A percentile compares a stretch with the other conserved stretches of the same genome.
These are phyloP conservation scores for Telenomus remus DNA, from an alignment of 1,140 invertebrate species.

Conservation along the genomic window DNA sequence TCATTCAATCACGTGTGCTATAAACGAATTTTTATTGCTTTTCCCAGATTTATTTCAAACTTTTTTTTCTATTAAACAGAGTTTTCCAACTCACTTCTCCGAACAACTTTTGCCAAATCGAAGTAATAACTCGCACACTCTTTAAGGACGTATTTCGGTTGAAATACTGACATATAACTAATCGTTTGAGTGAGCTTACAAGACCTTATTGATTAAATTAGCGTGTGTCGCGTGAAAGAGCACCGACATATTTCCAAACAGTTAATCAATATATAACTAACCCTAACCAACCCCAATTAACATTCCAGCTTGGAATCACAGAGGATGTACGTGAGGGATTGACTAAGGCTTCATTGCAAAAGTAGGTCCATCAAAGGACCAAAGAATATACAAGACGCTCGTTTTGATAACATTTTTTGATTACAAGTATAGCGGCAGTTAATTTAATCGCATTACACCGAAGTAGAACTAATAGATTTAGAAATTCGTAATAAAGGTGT, in stretches of 20 bases:
- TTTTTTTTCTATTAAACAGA: not conserved
- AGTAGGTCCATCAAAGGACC: constrained; percentile 39
- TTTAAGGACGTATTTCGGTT: too few species aligned
- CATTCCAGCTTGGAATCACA: constrained; percentile 36
- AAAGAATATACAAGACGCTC: constrained; percentile 3
- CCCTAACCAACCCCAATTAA: constrained; percentile 52
- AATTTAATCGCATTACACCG: constrained; percentile 9
- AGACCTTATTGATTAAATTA: constrained; percentile 19
- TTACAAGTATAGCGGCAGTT: not conserved
- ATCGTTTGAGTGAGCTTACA: constrained; percentile 8
- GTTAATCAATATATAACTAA: constrained; percentile 49
- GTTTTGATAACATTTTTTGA: constrained; percentile 9
- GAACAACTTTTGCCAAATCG: too few species aligned
- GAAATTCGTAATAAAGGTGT: constrained; percentile 2
- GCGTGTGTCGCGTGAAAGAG: constrained; percentile 21
- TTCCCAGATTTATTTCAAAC: not conserved
- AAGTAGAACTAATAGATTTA: not conserved
- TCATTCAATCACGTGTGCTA: not conserved
- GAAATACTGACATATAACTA: constrained; percentile 1
- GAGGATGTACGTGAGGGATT: constrained; percentile 26
- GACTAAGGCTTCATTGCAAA: constrained; percentile 26
- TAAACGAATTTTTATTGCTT: not conserved
- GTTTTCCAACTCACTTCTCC: too few species aligned
- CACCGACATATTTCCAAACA: constrained; percentile 48
- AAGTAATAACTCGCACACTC: too few species aligned